Percentiles rank a stretch among this genome's conserved stretches.
phyloP scores from a whole-genome alignment of 2,113 vertebrate genomes.

The Isichthys henryi region DNA sequence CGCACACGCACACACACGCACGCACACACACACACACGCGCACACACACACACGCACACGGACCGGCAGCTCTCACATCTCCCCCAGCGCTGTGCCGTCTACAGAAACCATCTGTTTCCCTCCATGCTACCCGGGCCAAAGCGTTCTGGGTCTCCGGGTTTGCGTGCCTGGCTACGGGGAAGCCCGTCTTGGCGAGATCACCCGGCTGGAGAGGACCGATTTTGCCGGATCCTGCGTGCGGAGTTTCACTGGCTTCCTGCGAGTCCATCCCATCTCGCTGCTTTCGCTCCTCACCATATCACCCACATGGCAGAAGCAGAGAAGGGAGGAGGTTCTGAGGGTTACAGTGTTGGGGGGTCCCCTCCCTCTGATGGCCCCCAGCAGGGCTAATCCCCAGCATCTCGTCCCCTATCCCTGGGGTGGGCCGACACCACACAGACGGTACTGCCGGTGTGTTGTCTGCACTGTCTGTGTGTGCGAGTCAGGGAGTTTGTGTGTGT shows the following conservation, averaged over 20 bases:
- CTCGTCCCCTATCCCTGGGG: not conserved
- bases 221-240: not conserved
- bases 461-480: not conserved
- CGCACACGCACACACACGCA: not conserved
- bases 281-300: not conserved
- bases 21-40: not conserved
- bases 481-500: not conserved
- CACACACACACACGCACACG: not conserved
- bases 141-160: not conserved
- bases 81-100: not conserved
- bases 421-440: not conserved
- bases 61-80: not conserved
- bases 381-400: not conserved
- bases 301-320: not conserved
- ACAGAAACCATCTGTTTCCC: constrained; percentile 18
- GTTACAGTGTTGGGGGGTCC: not conserved
- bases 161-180: not conserved
- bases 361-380: not conserved
- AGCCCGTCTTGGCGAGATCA: not conserved
- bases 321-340: not conserved
- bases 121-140: not conserved
- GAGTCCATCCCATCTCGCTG: not conserved
- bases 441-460: not conserved
- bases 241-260: not conserved
- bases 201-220: not conserved